Base-by-base conservation (phyloP, 1,140 invertebrate genomes). In the Yoshiicerus persimilis region DNA sequence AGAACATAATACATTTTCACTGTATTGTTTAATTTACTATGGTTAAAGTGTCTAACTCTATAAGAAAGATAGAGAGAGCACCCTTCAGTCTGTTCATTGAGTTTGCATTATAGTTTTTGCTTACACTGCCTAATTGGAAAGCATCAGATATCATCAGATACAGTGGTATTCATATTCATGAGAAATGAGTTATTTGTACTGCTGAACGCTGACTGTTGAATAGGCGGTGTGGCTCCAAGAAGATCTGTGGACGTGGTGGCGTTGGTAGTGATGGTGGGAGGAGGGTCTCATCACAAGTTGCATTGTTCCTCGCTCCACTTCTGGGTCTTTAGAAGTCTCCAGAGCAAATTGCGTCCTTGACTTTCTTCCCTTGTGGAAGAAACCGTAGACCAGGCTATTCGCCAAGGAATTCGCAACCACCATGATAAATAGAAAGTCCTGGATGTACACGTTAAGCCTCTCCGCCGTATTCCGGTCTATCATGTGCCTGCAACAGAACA, bases 401-500 rank as follows among this genome's bases (percentile, higher is more conserved):
- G 77, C 77, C 27, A 38, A 83, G n/a, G 94, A 95, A 91, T 95
- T 95, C 30, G 93, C 94, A 0, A 95, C 94, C 0, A 94, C 95
- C 92, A 95, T 95, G 85, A 95, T 93, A 91, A 95, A 95, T 10
- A 95, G 91, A 20, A 93, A 93, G 77, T 94, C 93, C 90, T 95
- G 95, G 11, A 95, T 90, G 86, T 93, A 91, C 9, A 91, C 90
- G 90, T 96, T 95, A 0, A 97, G 93, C 83, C 66, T 41, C 34
- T 85, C 90, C 0, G 95, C 96, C 86, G 95, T 95, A 23, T 94
- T 92, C 2, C 95, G 92, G 91, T 95, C 95, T 62, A 96, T 92
- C 93, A 95, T 95, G 91, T 95, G 95, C 95, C 95, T 95, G 90
- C 16, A 30, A 83, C 20, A 30, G 25, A 27, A 83, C 38, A 32